Base-by-base conservation (phyloP, 2,888 invertebrate genomes). In the Caenorhabditis uteleia region DNA sequence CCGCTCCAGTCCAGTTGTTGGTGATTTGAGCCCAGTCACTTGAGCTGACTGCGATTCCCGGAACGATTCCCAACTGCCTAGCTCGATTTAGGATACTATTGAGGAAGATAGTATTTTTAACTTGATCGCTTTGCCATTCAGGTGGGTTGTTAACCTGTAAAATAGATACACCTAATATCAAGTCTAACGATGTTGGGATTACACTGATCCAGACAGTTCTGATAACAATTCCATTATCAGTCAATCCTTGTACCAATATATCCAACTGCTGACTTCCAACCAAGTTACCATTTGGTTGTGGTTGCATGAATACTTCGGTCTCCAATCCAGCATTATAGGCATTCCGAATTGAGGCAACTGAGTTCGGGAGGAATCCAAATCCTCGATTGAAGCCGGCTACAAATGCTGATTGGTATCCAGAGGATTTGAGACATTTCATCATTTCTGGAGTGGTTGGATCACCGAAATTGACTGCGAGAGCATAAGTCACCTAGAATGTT, bases 181-280 rank as follows among this genome's bases (percentile, higher is more conserved):
- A n/a, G n/a, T n/a, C n/a, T n/a, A n/a, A n/a, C n/a, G n/a, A n/a
- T n/a, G n/a, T n/a, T n/a, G n/a, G n/a, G 21, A 68, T 68, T n/a
- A 70, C 70, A 43, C 61, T 60, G 34, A 67, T 55, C 70, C 70
- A 70, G n/a, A 70, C 47, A 29, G 55, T 34, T 29, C 64, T 34
- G 44, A 68, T 46, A 18, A 48, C 54, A 33, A 69, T 48, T 43
- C 57, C 69, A 18, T 49, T 45, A 33, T 33, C 16, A 38, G 20
- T 58, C 25, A 65, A 53, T 29, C 61, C 57, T 33, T 58, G 51
- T 45, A 64, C 66, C 23, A 56, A 38, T 21, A 54, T 46, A 45
- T 60, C 61, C 14, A 69, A 40, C 45, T 69, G 69, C 31, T 60
- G 56, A 38, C 50, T 45, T 34, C 59, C 66, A 29, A 43, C 40